These are phyloP conservation scores for Gonatopus flavifemur DNA, from an alignment of 1,140 invertebrate genomes.

Conservation along the genomic window DNA sequence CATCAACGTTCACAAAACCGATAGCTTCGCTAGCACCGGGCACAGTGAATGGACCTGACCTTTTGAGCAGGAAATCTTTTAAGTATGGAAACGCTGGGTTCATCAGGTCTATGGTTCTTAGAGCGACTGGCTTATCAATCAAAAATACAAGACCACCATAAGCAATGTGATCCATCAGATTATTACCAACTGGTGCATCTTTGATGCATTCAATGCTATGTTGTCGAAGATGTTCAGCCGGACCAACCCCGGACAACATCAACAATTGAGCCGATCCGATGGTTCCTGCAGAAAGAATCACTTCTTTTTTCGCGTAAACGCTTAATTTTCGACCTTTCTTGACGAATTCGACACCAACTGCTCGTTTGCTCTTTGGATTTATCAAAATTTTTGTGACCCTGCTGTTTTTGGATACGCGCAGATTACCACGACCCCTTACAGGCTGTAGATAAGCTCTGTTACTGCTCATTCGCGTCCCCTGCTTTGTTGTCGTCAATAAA, in stretches of 20 bases:
- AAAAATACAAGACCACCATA: conserved; percentile 70
- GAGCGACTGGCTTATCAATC: conserved; percentile 59
- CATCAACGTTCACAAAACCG: conserved; percentile 72
- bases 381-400: conserved; percentile 76
- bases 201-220: conserved; percentile 64
- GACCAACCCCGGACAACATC: conserved; percentile 80
- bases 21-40: conserved; percentile 81
- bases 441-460: conserved; percentile 75
- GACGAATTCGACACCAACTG: conserved; percentile 66
- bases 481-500: conserved; percentile 68
- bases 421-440: conserved; percentile 63
- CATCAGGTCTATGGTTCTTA: conserved; percentile 22
- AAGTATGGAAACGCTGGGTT: conserved; percentile 44
- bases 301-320: conserved; percentile 69
- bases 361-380: conserved; percentile 64
- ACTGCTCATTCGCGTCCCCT: conserved; percentile 72
- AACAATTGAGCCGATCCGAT: conserved; percentile 76
- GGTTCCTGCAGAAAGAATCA: conserved; percentile 73
- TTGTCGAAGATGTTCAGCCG: conserved; percentile 65
- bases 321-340: conserved; percentile 58
- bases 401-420: conserved; percentile 66
- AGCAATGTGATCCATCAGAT: conserved; percentile 78
- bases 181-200: conserved; percentile 75
- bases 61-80: conserved; percentile 58
- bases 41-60: conserved; percentile 71